Base-by-base conservation (phyloP, 2,797 vertebrate species). In the Toxotes lorentzi region DNA sequence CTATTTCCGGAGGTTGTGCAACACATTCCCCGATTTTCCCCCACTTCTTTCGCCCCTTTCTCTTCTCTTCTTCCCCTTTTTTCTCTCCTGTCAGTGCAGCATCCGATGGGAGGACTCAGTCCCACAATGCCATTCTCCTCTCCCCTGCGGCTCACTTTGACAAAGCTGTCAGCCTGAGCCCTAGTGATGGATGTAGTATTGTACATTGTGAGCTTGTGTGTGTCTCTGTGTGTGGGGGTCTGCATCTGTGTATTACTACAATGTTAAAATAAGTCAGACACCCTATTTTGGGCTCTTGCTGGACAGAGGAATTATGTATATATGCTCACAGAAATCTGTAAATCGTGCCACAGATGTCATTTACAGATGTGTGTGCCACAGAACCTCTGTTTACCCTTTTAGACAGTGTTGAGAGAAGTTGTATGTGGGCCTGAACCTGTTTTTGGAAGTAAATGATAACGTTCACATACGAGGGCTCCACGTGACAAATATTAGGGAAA, bases 31-130 rank as follows among this genome's bases (percentile, higher is more conserved):
- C 24, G 9, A 40, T 70, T 79, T 72, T 23, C 41, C 64, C 64
- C 70, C 50, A 1, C 14, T 35, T 57, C 48, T 38, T 51, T 40
- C 24, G 73, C 50, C 69, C 61, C 51, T 56, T 58, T 43, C 62
- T 68, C 61, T 30, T 47, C 59, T 72, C 73, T 24, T 54, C 51
- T 73, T 35, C 51, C 63, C 57, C 51, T 76, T 88, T 86, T 32
- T 65, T 81, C 79, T 84, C 71, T 89, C 76, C 82, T 90, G 84
- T 89, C 88, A 87, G 79, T 56, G 69, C 50, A 63, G 57, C n/a
- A 82, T 88, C 89, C 86, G 73, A 87, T 83, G 84, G 91, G 88
- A 93, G 89, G 83, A 90, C 90, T 93, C 90, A 91, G 84, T 91
- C 88, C 88, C 89, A 91, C 85, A 87, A 85, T 91, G 85, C 88